Evolutionary conservation across 2,888 invertebrate species (phyloP).

Genomic region (Microctonus brassicae): DNA sequence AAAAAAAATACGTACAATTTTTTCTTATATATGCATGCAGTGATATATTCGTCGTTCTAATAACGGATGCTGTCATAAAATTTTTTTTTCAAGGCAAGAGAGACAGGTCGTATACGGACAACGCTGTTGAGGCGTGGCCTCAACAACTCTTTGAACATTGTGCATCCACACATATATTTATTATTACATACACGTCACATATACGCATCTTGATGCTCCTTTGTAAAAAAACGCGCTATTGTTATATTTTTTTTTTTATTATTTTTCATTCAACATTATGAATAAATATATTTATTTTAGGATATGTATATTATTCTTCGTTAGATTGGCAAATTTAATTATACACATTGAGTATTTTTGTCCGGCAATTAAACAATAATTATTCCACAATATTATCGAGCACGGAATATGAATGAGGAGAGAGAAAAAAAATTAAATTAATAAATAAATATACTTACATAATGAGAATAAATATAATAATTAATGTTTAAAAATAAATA

Average conservation of each 20-base stretch:
- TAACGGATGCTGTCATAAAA: conserved; percentile 56
- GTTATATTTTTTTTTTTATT: background rate
- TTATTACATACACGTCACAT: conserved; percentile 15
- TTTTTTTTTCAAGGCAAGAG: conserved; percentile 37
- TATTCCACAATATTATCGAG: conserved; percentile 16
- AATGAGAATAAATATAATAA: background rate
- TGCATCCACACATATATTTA: conserved; percentile 27
- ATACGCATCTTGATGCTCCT: background rate
- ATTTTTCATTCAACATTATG: background rate
- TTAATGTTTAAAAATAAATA: background rate
- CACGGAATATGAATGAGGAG: background rate
- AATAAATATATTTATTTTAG: background rate
- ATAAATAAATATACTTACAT: background rate
- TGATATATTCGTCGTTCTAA: conserved; percentile 55
- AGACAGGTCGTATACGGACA: conserved; percentile 33
- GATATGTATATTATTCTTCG: background rate
- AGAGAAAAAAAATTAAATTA: background rate
- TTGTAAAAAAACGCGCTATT: background rate
- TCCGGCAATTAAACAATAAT: conserved; percentile 27
- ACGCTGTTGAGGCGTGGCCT: conserved; percentile 43
- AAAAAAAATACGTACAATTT: no score
- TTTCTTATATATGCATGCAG: conserved; percentile 19
- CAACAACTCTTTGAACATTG: conserved; percentile 27
- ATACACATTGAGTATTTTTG: conserved; percentile 25
- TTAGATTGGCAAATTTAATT: conserved; percentile 1